Conservation (phyloP, 1,140 invertebrate genomes). For the Caenorhabditis brenneri region DNA sequence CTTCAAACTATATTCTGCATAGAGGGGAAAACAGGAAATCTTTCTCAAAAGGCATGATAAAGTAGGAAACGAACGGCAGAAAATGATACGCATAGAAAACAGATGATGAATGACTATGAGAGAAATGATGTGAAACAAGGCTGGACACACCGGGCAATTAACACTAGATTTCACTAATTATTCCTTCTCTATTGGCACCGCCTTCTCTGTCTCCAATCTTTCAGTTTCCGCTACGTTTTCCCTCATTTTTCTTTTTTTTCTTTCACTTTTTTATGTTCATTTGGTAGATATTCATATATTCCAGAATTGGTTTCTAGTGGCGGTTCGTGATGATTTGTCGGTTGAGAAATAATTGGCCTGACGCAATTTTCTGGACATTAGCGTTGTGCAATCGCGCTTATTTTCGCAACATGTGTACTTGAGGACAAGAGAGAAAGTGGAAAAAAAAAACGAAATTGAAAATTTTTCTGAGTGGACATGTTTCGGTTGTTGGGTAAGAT, state of each 20-base stretch:
- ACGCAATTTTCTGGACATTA: background rate
- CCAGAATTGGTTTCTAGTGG: background rate
- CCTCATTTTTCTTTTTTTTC: background rate
- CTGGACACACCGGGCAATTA: conserved; percentile 10
- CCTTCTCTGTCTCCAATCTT: no score
- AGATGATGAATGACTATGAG: background rate
- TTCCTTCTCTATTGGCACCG: background rate
- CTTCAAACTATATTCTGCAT: no score
- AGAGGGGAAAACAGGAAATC: no score
- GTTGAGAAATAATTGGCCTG: background rate
- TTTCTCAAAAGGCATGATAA: background rate
- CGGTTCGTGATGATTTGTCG: background rate
- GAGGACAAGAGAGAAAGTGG: background rate
- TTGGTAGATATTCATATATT: no score
- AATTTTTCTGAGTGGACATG: background rate
- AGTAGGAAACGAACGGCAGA: background rate
- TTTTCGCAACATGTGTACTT: background rate
- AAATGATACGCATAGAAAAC: conserved; percentile 4
- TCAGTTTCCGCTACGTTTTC: background rate
- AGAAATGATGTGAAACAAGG: conserved; percentile 9
- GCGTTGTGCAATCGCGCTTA: background rate
- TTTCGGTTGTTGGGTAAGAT: no score
- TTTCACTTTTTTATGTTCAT: background rate
- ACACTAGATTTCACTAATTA: conserved; percentile 20
- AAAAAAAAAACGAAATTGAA: no score